phyloP scores from a whole-genome alignment of 2,797 vertebrate species.

The Clarias laeviceps region DNA sequence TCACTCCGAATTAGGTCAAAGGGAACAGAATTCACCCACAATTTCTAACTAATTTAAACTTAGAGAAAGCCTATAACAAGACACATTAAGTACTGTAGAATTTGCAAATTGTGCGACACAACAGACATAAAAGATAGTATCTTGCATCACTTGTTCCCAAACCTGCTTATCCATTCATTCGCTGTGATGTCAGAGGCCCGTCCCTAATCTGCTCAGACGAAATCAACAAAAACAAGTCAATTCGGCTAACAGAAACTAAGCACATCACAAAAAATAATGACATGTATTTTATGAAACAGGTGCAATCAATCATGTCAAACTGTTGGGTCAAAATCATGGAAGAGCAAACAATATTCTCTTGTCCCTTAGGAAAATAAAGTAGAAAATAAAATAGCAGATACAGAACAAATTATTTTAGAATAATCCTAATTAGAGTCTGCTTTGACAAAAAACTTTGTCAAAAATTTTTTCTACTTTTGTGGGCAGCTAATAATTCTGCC shows the following conservation, averaged over 20 bases:
- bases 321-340: not conserved
- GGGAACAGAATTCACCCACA: not conserved
- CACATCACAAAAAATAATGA: not conserved
- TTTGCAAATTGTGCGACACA: not conserved
- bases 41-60: not conserved
- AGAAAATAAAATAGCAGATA: not conserved
- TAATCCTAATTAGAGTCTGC: constrained; percentile 35
- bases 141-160: constrained; percentile 29
- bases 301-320: not conserved
- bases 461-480: not conserved
- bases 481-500: not conserved
- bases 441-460: constrained; percentile 12
- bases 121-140: not conserved
- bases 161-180: constrained; percentile 31
- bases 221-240: constrained; percentile 22
- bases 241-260: not conserved
- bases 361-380: constrained; percentile 1
- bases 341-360: not conserved
- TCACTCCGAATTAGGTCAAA: not conserved
- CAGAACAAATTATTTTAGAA: not conserved
- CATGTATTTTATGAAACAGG: not conserved
- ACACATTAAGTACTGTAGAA: not conserved
- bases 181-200: not conserved
- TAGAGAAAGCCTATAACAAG: not conserved
- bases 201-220: not conserved